Percentiles rank a stretch among this genome's conserved stretches.
Conservation (phyloP, 2,888 invertebrate genomes). For the Phortica magna region DNA sequence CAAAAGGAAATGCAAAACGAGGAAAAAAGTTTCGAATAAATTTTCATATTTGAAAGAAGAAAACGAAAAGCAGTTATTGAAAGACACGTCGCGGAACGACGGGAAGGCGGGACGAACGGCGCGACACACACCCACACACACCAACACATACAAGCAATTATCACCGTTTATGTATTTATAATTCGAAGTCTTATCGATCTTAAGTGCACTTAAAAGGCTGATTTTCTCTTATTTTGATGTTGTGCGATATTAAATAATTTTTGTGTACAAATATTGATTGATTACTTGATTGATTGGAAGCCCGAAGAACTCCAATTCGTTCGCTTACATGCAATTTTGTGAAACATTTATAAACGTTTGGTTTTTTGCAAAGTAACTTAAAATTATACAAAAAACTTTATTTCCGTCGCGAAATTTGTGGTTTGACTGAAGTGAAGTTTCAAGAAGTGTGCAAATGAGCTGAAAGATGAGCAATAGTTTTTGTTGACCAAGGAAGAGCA, state of each 20-base stretch:
- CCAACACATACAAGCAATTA: slow-evolving; percentile 65
- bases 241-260: slow-evolving; percentile 59
- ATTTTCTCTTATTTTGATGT: slow-evolving; percentile 76
- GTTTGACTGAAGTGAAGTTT: no score
- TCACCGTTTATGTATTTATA: slow-evolving; percentile 50
- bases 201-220: slow-evolving; percentile 78
- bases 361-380: no score
- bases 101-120: no score
- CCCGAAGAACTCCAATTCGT: no score
- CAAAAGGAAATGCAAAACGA: neutral
- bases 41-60: slow-evolving; percentile 18
- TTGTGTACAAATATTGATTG: neutral
- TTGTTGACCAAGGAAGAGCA: no score
- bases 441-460: no score
- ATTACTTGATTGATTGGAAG: no score
- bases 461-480: no score
- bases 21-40: neutral
- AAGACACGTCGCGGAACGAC: neutral
- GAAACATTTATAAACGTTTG: no score
- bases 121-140: neutral
- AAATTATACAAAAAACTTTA: no score
- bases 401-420: no score
- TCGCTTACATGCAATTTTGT: no score
- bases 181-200: slow-evolving; percentile 57
- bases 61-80: neutral